Base-by-base conservation (phyloP, 2,113 vertebrate genomes). In the Chelonoidis abingdonii region DNA sequence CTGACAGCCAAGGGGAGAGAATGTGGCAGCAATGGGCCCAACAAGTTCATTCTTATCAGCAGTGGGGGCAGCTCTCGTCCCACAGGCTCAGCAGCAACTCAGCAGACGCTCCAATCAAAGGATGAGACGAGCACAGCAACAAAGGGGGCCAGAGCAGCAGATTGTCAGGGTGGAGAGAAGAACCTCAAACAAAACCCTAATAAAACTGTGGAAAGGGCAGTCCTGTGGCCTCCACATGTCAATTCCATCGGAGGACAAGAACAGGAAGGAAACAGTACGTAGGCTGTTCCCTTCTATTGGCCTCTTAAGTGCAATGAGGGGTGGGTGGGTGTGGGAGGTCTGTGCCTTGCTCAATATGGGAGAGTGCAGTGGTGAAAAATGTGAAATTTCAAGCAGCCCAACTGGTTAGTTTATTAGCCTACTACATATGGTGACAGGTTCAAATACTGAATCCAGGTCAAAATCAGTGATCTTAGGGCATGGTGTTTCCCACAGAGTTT, bases 21-120 rank as follows among this genome's bases (percentile, higher is more conserved):
- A 94, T 98, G 98, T n/a, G 99, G 99, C 4, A 98, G 93, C 80
- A 98, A 98, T 2, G 99, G 99, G 6, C 99, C 99, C 12, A 99
- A 99, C 96, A 99, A 99, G 92, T 99, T 99, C 93, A 99, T 99
- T 95, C 98, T 99, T 54, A 97, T 99, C 80, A 98, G 99, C 92
- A 98, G 98, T 16, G 98, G 98, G 25, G 97, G 97, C 47, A 79
- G 96, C 0, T 88, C 95, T 22, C 79, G 29, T 38, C 76, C 79
- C 80, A 19, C 88, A 81, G 86, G 59, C 84, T 24, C 89, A 24
- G 8, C 86, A 22, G 62, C 75, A 24, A 47, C 52, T 44, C 83
- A 85, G 0, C 96, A 93, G 54, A 76, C 25, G 10, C 88, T 92
- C 86, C 86, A 83, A 4, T 65, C 89, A 88, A 96, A 96, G 54